Evolutionary conservation across 1,140 invertebrate species (phyloP), one percentile per base, ranked within the genome.

Genomic region (Drosophila funebris): DNA sequence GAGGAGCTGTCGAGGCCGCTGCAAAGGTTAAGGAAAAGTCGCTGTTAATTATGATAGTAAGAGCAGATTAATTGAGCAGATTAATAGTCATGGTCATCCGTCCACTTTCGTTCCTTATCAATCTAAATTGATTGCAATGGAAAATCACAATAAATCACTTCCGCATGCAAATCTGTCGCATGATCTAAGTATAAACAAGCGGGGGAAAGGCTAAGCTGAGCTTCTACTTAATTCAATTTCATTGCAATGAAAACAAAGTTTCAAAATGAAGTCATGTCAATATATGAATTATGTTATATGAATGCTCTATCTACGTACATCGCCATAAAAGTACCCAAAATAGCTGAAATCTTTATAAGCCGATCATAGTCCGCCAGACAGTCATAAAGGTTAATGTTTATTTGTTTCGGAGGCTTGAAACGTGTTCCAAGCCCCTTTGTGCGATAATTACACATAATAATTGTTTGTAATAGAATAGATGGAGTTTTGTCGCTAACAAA

Each of bases 1-100:
- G 96, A 95, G 4, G 96, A 95, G 78, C 96, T 97, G 92, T 98
- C 97, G 63, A 98, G 92, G 24, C 97, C 97, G 78, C 97, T 98
- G 85, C n/a, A 92, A 93, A 80, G 1, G 9, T 20, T 20, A 50
- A 1, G 11, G 3, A 20, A 31, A 33, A 22, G 27, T 20, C 22
- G 33, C n/a, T 33, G 16, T 20, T 24, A 58, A 18, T 46, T 41
- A 31, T 20, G 29, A 27, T 46, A 37, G 33, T 39, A 5, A 22
- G 1, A 24, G 4, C 22, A 24, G 58, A 61, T 61, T 37, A 24
- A 14, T 14, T n/a, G 24, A 13, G 2, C 11, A 58, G 27, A 22
- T 4, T 33, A 27, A 4, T 5, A 27, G 4, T 27, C 4, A 48
- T 8, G 11, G n/a, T 20, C 16, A 22, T 9, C 44, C 3, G 0